Evolutionary conservation across 1,140 invertebrate species (phyloP).

Genomic region (Phthorimaea operculella): DNA sequence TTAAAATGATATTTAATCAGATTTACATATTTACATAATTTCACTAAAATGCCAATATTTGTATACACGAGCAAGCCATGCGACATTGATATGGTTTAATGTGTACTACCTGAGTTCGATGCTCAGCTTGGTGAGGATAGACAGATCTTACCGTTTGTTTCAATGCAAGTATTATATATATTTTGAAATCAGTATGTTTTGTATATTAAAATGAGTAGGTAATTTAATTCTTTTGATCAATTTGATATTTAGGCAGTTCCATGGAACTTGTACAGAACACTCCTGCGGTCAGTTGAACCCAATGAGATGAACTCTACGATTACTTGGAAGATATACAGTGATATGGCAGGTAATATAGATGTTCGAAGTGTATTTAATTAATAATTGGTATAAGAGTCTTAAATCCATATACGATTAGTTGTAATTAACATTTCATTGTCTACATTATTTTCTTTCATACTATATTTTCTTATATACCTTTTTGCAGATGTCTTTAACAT

Average conservation of each 20-base stretch:
- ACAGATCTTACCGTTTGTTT: constrained; percentile 74
- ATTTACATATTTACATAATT: too few relatives aligned
- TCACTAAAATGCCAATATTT: constrained; percentile 31
- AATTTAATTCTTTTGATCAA: too few relatives aligned
- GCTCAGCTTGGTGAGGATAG: constrained; percentile 85
- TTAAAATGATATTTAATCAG: too few relatives aligned
- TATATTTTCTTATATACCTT: constrained; percentile 8
- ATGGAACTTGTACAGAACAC: constrained; percentile 85
- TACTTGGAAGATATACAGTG: constrained; percentile 76
- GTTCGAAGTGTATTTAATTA: too few relatives aligned
- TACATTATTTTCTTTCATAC: too few relatives aligned
- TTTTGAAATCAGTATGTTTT: neutral
- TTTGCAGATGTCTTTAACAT: constrained; percentile 71
- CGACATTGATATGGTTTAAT: constrained; percentile 74
- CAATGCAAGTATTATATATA: constrained; percentile 47
- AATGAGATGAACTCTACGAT: constrained; percentile 78
- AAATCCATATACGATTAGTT: too few relatives aligned
- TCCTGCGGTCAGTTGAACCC: constrained; percentile 90
- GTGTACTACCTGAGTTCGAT: constrained; percentile 87
- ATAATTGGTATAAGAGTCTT: too few relatives aligned
- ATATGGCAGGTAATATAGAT: constrained; percentile 69
- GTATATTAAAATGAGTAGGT: too few relatives aligned
- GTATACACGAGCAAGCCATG: constrained; percentile 69
- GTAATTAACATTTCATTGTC: too few relatives aligned
- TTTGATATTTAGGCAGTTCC: constrained; percentile 71